Conservation (phyloP, 1,140 invertebrate species). For the Sarcophaga bullata region DNA sequence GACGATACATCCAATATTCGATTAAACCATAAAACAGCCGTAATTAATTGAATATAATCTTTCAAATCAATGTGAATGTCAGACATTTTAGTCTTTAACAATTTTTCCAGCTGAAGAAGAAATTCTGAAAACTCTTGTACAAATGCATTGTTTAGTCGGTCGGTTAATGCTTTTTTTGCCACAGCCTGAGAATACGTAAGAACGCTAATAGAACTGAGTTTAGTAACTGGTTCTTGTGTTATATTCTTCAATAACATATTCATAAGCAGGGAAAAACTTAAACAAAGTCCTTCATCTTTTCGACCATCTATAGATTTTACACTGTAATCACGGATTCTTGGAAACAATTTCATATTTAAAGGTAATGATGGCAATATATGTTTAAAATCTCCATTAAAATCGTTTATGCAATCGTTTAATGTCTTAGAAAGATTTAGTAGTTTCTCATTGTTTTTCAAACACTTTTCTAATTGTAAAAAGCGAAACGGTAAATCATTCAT, state of each 20-base stretch:
- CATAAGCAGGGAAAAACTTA: conserved; percentile 49
- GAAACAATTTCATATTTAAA: conserved; percentile 58
- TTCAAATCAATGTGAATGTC: conserved; percentile 43
- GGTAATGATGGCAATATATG: conserved; percentile 46
- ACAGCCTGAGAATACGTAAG: conserved; percentile 60
- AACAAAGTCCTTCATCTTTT: conserved; percentile 24
- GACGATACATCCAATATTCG: conserved; percentile 51
- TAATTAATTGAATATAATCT: conserved; percentile 48
- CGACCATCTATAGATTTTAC: background rate
- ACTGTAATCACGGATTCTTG: conserved; percentile 57
- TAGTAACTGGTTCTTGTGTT: conserved; percentile 15
- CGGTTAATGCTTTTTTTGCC: conserved; percentile 45
- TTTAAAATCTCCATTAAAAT: background rate
- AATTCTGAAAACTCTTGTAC: conserved; percentile 49
- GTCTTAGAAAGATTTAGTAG: conserved; percentile 22
- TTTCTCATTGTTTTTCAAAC: conserved; percentile 30
- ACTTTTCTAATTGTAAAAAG: conserved; percentile 52
- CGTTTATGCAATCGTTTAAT: background rate
- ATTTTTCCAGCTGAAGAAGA: conserved; percentile 45
- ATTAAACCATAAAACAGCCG: conserved; percentile 58
- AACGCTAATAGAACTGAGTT: conserved; percentile 49
- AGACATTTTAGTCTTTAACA: conserved; percentile 40
- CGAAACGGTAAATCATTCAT: conserved; percentile 52
- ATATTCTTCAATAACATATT: conserved; percentile 50
- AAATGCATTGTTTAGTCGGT: conserved; percentile 56